Base-by-base conservation (phyloP, 2,797 vertebrate species). In the Botia almorhae region DNA sequence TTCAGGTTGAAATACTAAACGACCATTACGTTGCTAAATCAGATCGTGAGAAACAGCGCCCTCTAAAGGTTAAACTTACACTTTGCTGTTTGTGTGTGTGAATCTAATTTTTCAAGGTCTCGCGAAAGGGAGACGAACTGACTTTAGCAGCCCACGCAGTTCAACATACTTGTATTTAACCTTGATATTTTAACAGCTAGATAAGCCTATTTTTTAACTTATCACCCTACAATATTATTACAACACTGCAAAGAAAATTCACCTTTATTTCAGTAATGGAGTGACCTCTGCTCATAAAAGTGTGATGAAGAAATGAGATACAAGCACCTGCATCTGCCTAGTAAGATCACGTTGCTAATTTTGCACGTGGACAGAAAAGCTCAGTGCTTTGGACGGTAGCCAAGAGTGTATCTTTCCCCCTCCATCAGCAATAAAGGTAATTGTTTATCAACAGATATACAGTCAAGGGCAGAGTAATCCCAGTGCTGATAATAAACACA, bases 391-490 rank as follows among this genome's bases (percentile, higher is more conserved):
- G 73, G 63, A 82, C 26, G 48, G 21, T 50, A 53, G 58, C 75
- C 71, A 83, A 63, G 46, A 79, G 33, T 55, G 46, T 50, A 56
- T 72, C 75, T 76, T 76, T 69, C 76, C 71, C 63, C 53, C 50
- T 58, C 79, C 48, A 68, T 81, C 65, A 76, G 55, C 61, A 81
- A 79, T 60, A 85, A 80, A 56, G 61, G 74, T 48, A 39, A 51
- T 72, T 63, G 56, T 78, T 78, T 74, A 71, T 68, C n/a, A 64
- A 69, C 76, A 74, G 11, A 56, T 75, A 81, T 65, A 80, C 74
- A 77, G 39, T 74, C 74, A 71, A 85, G 77, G 65, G 55, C 50
- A 74, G 69, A 82, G 46, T 64, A 78, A 74, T 69, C 48, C 58
- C 69, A 21, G 29, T 67, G 63, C 16, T 29, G 26, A 65, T 16